These are phyloP conservation scores for Leptosomus discolor DNA, from an alignment of 2,113 vertebrate genomes.

Conservation along the genomic window DNA sequence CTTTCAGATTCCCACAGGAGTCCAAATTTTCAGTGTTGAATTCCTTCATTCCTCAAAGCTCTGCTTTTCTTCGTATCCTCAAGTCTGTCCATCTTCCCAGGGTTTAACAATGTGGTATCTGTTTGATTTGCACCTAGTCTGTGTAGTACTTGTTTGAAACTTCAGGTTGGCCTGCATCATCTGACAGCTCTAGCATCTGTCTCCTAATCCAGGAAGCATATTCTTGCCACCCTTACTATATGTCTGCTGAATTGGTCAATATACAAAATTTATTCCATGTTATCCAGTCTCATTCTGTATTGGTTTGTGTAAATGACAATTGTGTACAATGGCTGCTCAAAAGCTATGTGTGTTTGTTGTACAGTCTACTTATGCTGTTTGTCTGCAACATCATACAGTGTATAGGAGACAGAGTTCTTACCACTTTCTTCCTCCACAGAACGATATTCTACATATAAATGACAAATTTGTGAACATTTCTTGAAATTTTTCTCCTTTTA, in stretches of 20 bases:
- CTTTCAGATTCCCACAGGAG: not conserved
- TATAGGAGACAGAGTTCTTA: not conserved
- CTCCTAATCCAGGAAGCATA: not conserved
- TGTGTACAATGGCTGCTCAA: not conserved
- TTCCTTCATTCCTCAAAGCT: not conserved
- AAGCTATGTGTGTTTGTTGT: rapidly evolving
- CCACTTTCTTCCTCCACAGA: not conserved
- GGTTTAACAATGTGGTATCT: not conserved
- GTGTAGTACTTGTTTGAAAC: not conserved
- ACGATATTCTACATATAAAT: not conserved
- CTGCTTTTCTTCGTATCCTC: not conserved
- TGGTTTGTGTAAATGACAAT: not conserved
- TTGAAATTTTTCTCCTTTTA: not conserved
- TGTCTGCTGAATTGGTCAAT: not conserved
- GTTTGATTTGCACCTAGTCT: not conserved
- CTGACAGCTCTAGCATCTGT: not conserved
- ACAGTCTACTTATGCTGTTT: not conserved
- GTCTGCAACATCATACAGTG: not conserved
- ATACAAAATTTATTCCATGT: not conserved
- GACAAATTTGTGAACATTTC: not conserved
- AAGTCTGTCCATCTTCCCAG: not conserved
- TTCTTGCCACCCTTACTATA: not conserved
- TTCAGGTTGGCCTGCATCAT: not conserved
- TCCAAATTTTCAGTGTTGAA: not conserved
- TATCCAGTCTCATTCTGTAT: not conserved